These are phyloP conservation scores for Pachycephus smyrnensis DNA, from an alignment of 2,888 invertebrate genomes.

Conservation along the genomic window DNA sequence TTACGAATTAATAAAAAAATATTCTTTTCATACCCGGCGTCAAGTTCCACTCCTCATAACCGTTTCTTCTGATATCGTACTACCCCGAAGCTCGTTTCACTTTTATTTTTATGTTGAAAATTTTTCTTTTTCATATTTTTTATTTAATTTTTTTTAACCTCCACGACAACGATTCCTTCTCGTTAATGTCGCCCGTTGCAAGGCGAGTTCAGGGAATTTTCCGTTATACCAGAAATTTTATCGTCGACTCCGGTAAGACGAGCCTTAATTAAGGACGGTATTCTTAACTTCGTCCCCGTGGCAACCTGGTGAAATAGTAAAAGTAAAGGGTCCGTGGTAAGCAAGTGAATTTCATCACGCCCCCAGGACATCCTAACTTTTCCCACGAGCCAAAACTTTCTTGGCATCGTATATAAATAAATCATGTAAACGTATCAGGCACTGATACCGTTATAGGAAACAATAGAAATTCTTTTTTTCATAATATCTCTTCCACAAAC, in stretches of 20 bases:
- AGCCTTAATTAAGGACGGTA: not conserved
- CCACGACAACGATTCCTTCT: not conserved
- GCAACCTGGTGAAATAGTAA: not conserved
- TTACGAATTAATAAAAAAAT: not conserved
- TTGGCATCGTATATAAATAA: not conserved
- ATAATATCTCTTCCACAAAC: not conserved
- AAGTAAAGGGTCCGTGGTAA: not conserved
- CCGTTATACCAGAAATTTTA: not conserved
- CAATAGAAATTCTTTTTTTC: not conserved
- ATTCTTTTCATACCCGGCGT: not conserved
- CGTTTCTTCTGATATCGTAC: not conserved
- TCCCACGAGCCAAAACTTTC: not conserved
- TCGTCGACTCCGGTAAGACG: not conserved
- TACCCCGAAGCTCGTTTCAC: not conserved
- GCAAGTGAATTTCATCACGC: not conserved
- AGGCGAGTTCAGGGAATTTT: not conserved
- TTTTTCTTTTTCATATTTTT: not conserved
- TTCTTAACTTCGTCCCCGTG: not conserved
- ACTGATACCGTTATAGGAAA: not conserved
- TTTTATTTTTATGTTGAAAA: not conserved
- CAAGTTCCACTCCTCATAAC: not conserved
- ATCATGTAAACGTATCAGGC: not conserved
- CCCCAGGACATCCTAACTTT: not conserved
- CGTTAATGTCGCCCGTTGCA: not conserved
- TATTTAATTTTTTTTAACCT: not conserved